Base-by-base conservation (phyloP, 2,888 invertebrate genomes). In the Mesochorus sp. region DNA sequence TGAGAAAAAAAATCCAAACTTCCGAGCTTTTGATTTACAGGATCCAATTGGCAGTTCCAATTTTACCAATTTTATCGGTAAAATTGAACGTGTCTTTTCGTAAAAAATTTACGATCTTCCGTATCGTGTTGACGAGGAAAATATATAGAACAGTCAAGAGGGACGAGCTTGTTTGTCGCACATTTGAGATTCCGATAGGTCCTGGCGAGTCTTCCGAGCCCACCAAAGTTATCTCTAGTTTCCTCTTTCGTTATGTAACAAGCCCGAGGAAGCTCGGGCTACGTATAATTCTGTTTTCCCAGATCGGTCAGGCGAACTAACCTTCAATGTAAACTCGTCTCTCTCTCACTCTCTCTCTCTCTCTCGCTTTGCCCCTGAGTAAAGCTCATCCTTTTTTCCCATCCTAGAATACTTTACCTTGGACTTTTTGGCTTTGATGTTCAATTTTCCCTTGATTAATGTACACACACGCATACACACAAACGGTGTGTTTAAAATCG, bases 51-150 rank as follows among this genome's bases (percentile, higher is more conserved):
- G 12, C 39, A 73, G 72, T n/a, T n/a, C n/a, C 76, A 26, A 59
- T 19, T 31, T 44, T 70, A 73, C 66, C 37, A 61, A 71, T 66
- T 74, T 76, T 74, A 79, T 81, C 81, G 68, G 1, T 31, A 57
- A 34, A 72, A 72, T 47, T 21, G 44, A 64, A 64, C n/a, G n/a
- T 73, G 53, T 28, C 19, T 0, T 10, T 1, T 6, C 17, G 3
- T 39, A 24, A 62, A 64, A 44, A 49, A 42, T 49, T 14, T 14
- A 62, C 49, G 26, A 59, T 53, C 26, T 17, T 17, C 8, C 10
- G 10, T 12, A 19, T 12, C 31, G 28, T 17, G n/a, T n/a, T n/a
- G 24, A 1, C 17, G 61, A 28, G 28, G n/a, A n/a, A 34, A 34
- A 5, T 39, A 12, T 39, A 39, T 12, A 26, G 19, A 8, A 17